Evolutionary conservation across 1,140 invertebrate genomes (phyloP), one percentile per base, ranked within the genome.

Genomic region (Euglossa dilemma): DNA sequence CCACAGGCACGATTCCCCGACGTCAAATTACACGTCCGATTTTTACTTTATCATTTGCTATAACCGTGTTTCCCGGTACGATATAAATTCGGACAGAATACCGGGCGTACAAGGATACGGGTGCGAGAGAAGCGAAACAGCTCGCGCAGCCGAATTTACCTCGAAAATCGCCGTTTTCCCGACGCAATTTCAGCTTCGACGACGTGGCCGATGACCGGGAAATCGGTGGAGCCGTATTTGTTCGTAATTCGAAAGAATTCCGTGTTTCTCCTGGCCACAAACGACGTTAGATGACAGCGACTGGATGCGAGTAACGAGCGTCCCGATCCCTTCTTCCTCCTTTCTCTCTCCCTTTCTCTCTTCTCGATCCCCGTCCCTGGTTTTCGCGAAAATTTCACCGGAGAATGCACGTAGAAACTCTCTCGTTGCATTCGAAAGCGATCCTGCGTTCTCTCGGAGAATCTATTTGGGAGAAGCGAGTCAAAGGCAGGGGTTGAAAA

Each of bases 251-350:
- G 7, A n/a, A n/a, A 12, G 14, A 47, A 47, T 28, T 47, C 14
- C 50, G n/a, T 23, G n/a, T 59, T 59, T 25, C n/a, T 61, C n/a
- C 59, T 12, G 3, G 9, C 9, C 11, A 18, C n/a, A 8, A 20
- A 28, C 45, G 73, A 74, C 57, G 57, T n/a, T 52, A 20, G 11
- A 73, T 47, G 28, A 47, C 45, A 43, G 23, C 67, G 74, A 77
- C 57, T 72, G 67, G 69, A 36, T 25, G 36, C 57, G 75, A 84
- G 59, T 67, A 77, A 84, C 75, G 70, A 83, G 57, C 59, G 57
- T 57, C 81, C 52, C 9, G 64, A 83, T 80, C 50, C 28, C 18
- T 57, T 36, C 45, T n/a, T 6, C 74, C 28, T 0, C 14, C 6
- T 54, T 45, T 52, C 18, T 63, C 25, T 23, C 8, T 18, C 16